Conservation (phyloP, 2,888 invertebrate species). For the Melipona beecheii region DNA sequence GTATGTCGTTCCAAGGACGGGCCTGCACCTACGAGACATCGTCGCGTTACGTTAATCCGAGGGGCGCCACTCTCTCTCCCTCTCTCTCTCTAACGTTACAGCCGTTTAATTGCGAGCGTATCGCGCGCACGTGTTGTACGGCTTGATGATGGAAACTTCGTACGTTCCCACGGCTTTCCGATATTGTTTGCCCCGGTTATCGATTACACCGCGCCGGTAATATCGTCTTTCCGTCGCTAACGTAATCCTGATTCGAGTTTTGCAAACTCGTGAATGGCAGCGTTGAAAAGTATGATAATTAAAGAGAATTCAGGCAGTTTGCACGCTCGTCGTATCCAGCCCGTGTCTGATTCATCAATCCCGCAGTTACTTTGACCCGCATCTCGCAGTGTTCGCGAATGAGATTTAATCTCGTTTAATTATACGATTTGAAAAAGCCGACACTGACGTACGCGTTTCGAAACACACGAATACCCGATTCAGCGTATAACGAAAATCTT, state of each 20-base stretch:
- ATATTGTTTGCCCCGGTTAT: conserved; percentile 35
- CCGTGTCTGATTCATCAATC: conserved; percentile 29
- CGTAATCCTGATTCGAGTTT: not conserved
- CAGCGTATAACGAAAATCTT: not conserved
- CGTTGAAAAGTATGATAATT: conserved; percentile 11
- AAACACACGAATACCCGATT: not conserved
- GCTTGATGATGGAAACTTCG: conserved; percentile 44
- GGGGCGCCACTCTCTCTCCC: not conserved
- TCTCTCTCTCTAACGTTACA: conserved; percentile 19
- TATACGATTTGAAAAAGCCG: conserved; percentile 22
- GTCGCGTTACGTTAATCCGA: conserved; percentile 26
- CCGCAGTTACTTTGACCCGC: conserved; percentile 5
- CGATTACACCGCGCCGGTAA: conserved; percentile 6
- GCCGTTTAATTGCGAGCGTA: conserved; percentile 51
- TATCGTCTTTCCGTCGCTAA: not conserved
- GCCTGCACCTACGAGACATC: conserved; percentile 19
- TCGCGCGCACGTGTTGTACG: conserved; percentile 29
- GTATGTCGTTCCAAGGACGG: conserved; percentile 47
- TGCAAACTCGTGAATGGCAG: too few relatives aligned
- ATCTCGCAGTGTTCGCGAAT: conserved; percentile 29
- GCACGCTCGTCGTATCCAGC: not conserved
- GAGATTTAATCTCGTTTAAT: conserved; percentile 46
- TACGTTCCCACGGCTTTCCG: conserved; percentile 49
- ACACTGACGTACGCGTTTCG: not conserved
- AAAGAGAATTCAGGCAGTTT: not conserved